phyloP scores from a whole-genome alignment of 2,888 invertebrate species.

The Steinernema scapterisci region DNA sequence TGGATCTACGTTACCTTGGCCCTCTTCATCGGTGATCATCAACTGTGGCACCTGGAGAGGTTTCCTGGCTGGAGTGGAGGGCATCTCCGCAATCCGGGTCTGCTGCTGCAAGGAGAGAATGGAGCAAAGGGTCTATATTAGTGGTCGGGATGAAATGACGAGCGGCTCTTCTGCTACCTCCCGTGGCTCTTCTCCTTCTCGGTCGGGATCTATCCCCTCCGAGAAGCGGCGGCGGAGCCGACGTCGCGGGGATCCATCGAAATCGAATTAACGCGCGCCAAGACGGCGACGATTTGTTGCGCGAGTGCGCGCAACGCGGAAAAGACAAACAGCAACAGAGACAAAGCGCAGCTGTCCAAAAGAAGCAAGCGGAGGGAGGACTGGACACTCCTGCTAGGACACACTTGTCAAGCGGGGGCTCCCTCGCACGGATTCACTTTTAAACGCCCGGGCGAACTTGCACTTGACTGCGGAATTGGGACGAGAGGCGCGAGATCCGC shows the following conservation, averaged over 20 bases:
- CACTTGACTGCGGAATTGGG: too few relatives aligned
- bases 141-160: slow-evolving; percentile 10
- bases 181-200: not conserved
- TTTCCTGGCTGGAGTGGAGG: not conserved
- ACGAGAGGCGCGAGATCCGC: too few relatives aligned
- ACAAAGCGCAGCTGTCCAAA: not conserved
- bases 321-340: slow-evolving; percentile 21
- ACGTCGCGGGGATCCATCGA: slow-evolving; percentile 20
- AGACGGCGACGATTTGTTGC: slow-evolving; percentile 15
- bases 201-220: not conserved
- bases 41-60: slow-evolving; percentile 28
- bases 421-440: too few relatives aligned
- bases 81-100: not conserved
- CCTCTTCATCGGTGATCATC: slow-evolving; percentile 28
- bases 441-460: too few relatives aligned
- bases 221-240: slow-evolving; percentile 17
- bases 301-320: slow-evolving; percentile 14
- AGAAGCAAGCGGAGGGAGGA: not conserved
- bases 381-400: not conserved
- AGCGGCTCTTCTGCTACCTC: slow-evolving; percentile 19
- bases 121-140: not conserved
- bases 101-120: not conserved
- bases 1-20: slow-evolving; percentile 3
- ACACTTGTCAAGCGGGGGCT: too few relatives aligned
- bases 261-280: slow-evolving; percentile 29